Percentiles rank a stretch among this genome's conserved stretches.
These are phyloP conservation scores for Microtus richardsoni DNA, from an alignment of 2,113 vertebrate species.

Conservation along the genomic window DNA sequence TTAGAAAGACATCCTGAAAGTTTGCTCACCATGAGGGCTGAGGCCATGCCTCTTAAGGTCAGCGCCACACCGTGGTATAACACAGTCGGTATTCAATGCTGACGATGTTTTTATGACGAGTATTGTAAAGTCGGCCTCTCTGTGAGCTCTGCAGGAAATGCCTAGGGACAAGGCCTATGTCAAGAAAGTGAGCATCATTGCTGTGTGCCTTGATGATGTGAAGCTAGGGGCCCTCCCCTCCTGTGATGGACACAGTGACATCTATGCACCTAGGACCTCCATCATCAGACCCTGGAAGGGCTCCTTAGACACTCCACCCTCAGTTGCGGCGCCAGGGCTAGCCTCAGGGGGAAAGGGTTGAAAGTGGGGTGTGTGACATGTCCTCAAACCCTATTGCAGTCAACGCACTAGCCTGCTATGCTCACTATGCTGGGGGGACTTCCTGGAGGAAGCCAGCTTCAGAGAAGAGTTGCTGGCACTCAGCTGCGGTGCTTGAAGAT, in stretches of 20 bases:
- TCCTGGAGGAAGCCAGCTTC: slow-evolving; percentile 44
- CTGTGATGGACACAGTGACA: accelerated
- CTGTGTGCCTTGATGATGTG: neutral
- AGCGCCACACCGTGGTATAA: accelerated
- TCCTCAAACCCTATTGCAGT: neutral
- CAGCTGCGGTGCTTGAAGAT: neutral
- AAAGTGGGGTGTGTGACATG: accelerated
- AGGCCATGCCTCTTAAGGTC: neutral
- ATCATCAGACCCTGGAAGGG: accelerated
- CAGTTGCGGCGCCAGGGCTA: accelerated
- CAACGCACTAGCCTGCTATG: neutral
- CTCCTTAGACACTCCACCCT: neutral
- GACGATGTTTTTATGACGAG: neutral
- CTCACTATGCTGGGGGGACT: neutral
- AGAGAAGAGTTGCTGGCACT: slow-evolving; percentile 16
- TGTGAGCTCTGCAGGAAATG: neutral
- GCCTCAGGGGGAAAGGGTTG: neutral
- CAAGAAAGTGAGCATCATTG: neutral
- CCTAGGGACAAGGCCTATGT: neutral
- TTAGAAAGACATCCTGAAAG: slow-evolving; percentile 15
- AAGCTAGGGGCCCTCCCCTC: neutral
- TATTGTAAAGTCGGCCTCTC: neutral
- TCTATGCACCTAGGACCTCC: neutral
- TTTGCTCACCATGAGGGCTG: neutral
- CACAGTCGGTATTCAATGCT: accelerated